These are phyloP conservation scores for Lophius americanus DNA, from an alignment of 2,797 vertebrate species.

Conservation along the genomic window DNA sequence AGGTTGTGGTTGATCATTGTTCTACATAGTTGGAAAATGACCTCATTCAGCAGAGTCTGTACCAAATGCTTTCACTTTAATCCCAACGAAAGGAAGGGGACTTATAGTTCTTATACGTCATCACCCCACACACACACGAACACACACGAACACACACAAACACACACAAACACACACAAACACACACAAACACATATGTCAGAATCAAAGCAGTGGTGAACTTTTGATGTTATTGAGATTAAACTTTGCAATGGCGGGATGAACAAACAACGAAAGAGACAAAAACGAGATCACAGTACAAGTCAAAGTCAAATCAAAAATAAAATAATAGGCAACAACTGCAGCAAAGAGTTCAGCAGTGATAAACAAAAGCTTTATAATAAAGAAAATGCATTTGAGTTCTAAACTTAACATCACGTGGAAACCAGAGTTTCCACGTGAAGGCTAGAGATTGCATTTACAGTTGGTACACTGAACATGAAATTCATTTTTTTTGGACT, in stretches of 20 bases:
- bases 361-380: too few species aligned
- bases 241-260: not conserved
- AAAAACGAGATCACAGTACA: not conserved
- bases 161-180: not conserved
- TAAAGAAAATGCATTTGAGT: too few species aligned
- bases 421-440: too few species aligned
- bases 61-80: not conserved
- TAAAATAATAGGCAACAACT: conserved; percentile 29
- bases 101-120: conserved; percentile 18
- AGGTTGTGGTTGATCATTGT: too few species aligned
- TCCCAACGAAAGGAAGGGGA: not conserved
- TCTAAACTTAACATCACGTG: too few species aligned
- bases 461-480: too few species aligned
- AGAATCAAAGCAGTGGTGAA: conserved; percentile 1
- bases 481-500: too few species aligned
- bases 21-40: too few species aligned
- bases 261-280: not conserved
- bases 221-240: not conserved
- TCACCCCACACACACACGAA: too few species aligned
- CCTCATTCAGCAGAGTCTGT: not conserved
- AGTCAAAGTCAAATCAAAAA: conserved; percentile 39
- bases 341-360: too few species aligned
- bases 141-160: not conserved
- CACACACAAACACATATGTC: not conserved
- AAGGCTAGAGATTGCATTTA: too few species aligned